Base-by-base conservation (phyloP, 2,113 vertebrate genomes). In the Psophia crepitans region DNA sequence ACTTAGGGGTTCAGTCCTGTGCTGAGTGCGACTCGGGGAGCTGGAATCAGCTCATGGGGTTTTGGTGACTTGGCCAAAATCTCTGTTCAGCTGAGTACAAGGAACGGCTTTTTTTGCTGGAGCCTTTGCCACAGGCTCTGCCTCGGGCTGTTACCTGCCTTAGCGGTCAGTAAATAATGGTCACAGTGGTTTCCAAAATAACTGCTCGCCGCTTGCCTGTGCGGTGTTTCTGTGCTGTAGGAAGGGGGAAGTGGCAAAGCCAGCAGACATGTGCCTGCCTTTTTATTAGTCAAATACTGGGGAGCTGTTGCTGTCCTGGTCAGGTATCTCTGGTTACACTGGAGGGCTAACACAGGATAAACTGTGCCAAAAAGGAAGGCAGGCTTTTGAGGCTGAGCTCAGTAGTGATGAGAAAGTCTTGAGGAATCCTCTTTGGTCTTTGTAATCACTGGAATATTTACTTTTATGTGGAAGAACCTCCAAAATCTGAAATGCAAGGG, bases 101-200 rank as follows among this genome's bases (percentile, higher is more conserved):
- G 70, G 79, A 93, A 93, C 93, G 74, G 65, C 46, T 63, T 61
- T n/a, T 63, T 61, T 54, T 30, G 28, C 9, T 26, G 35, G 46
- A 76, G 63, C 30, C 35, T 74, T 70, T 85, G 84, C 93, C 27
- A 37, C 26, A 46, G 87, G 80, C 84, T 91, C 49, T 96, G 86
- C 87, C 66, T 89, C 30, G 2, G 81, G 83, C 90, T 71, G 74
- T 90, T 89, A 84, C 54, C 73, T 96, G 86, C 68, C 39, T 75
- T 78, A 84, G 63, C 39, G 85, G 43, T 92, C 84, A 81, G 91
- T 96, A 93, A 84, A 63, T 77, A 74, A 75, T 49, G 37, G 85
- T 90, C 94, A 90, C 44, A 89, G 92, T 87, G 89, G 90, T 91
- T 97, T 96, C 90, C 96, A 33, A 84, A 56, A 57, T 83, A 35